Evolutionary conservation across 2,797 vertebrate genomes (phyloP), one percentile per base, ranked within the genome.

Genomic region (Scyliorhinus canicula): DNA sequence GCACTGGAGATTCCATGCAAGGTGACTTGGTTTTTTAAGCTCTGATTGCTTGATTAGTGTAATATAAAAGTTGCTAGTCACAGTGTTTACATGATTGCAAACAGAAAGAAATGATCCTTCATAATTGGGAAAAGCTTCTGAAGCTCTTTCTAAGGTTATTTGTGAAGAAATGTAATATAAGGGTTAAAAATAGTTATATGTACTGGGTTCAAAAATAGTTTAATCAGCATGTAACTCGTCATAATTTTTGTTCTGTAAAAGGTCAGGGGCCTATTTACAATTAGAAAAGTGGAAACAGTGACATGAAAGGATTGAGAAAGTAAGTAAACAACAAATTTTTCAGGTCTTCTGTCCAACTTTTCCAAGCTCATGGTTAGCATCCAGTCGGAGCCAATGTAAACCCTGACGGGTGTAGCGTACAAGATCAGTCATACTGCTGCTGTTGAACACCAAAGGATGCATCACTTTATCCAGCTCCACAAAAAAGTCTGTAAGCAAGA

Each of bases 381-480:
- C 99, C 96, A 98, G 97, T 95, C 99, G 98, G 96, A 99, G 97
- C 99, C 99, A 99, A 96, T 99, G 98, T 79, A 99, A 97, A 95
- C 99, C 99, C 97, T 99, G 99, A 63, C 99, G 98, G 14, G 99
- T 99, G 96, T 98, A 99, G 88, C 98, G 99, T 97, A 99, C 98
- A 96, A 99, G 98, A 96, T 99, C 99, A 95, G 98, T 99, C 99
- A 99, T 99, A 96, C 98, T 98, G 98, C 99, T 99, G 95, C 98
- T 98, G 96, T 99, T 99, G 96, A 99, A 99, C 97, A 99, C 97
- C 97, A 99, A 98, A 95, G 99, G 98, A 95, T 98, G 97, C 99
- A 99, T 99, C 96, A 98, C 98, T 97, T 99, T 99, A 97, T 99
- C 99, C 98, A 99, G 97, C 96, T 99, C 99, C 93, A 97, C 96